A percentile compares a stretch with the other conserved stretches of the same genome.
Conservation (phyloP, 2,113 vertebrate species). For the Himantopus leucocephalus region DNA sequence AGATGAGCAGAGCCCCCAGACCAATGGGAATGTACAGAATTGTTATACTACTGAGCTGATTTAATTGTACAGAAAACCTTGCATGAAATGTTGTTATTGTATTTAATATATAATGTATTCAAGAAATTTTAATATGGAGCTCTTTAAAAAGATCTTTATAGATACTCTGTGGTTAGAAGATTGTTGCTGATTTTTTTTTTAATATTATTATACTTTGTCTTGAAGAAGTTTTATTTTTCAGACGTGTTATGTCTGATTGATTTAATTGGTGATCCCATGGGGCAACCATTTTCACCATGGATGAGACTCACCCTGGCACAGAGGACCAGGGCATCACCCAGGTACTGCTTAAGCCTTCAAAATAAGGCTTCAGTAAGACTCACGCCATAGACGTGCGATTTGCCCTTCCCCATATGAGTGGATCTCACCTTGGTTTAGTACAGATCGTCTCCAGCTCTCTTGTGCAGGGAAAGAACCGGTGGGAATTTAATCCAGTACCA, state of each 20-base stretch:
- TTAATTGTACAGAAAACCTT: slow-evolving; percentile 79
- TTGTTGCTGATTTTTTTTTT: slow-evolving; percentile 48
- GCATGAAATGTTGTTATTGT: slow-evolving; percentile 91
- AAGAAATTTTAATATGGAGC: slow-evolving; percentile 81
- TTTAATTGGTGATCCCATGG: not conserved
- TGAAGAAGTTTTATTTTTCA: slow-evolving; percentile 72
- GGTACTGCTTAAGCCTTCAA: not conserved
- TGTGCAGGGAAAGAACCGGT: not conserved
- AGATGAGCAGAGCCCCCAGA: slow-evolving; percentile 64
- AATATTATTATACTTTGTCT: slow-evolving; percentile 75
- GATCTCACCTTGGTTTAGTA: not conserved
- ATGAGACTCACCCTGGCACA: not conserved
- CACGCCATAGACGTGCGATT: not conserved
- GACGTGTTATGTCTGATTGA: not conserved
- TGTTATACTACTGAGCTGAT: slow-evolving; percentile 90
- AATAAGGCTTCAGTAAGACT: not conserved
- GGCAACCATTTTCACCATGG: not conserved
- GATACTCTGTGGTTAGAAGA: slow-evolving; percentile 65
- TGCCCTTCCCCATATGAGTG: not conserved
- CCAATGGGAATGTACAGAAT: slow-evolving; percentile 80
- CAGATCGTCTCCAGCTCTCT: not conserved
- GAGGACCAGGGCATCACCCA: slow-evolving; percentile 12
- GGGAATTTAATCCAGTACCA: not conserved
- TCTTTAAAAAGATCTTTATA: slow-evolving; percentile 67
- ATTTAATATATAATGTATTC: slow-evolving; percentile 90